Percentiles rank a stretch among this genome's conserved stretches.
phyloP scores from a whole-genome alignment of 2,113 vertebrate species.

The Ailuropoda melanoleuca region DNA sequence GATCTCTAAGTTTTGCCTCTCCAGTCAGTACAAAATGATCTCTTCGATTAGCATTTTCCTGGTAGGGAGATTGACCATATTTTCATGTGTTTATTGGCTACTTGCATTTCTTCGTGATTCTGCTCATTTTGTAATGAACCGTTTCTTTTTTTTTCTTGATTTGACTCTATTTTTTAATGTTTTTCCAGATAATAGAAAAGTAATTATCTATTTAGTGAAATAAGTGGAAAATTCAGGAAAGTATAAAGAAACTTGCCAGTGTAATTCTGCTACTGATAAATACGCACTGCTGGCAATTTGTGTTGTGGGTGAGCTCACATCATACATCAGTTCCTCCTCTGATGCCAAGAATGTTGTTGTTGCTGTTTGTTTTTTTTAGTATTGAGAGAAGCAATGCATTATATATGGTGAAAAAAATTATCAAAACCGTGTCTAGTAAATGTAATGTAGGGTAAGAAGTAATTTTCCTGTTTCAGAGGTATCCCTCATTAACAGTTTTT shows the following conservation, averaged over 20 bases:
- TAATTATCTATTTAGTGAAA: neutral
- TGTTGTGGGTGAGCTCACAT: neutral
- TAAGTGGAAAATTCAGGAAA: neutral
- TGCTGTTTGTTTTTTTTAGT: neutral
- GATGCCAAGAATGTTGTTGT: neutral
- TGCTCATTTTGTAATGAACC: neutral
- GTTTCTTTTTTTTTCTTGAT: neutral
- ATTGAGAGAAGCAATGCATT: neutral
- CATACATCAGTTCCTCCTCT: neutral
- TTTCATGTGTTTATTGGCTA: neutral
- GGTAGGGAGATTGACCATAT: neutral
- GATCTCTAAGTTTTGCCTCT: neutral
- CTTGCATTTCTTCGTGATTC: neutral
- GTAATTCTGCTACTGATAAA: neutral
- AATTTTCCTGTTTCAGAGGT: neutral
- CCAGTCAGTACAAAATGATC: neutral
- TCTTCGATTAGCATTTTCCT: neutral
- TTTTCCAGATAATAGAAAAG: constrained; percentile 36
- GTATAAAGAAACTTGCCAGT: neutral
- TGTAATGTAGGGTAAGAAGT: neutral
- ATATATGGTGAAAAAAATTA: neutral
- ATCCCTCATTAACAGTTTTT: neutral
- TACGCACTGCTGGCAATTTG: neutral
- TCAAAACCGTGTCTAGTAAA: neutral
- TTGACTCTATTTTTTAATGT: neutral